Evolutionary conservation across 2,797 vertebrate species (phyloP).

Genomic region (Megalops cyprinoides): DNA sequence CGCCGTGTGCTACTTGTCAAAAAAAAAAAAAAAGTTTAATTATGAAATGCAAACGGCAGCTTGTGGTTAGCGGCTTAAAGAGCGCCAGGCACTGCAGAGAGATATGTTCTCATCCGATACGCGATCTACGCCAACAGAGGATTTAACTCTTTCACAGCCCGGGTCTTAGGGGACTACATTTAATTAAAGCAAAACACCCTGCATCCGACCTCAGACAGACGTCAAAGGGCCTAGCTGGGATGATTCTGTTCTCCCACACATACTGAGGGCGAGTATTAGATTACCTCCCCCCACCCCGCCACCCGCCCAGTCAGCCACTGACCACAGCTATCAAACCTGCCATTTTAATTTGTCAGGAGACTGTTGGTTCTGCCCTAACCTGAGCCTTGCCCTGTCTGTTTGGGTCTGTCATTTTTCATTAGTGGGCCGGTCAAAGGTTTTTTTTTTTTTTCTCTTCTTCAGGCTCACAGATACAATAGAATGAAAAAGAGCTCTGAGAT

Average conservation of each 20-base stretch:
- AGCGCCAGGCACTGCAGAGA: background rate
- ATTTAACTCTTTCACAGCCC: constrained; percentile 45
- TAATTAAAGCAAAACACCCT: constrained; percentile 29
- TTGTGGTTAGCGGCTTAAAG: constrained; percentile 43
- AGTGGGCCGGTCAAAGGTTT: background rate
- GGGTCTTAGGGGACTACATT: constrained; percentile 23
- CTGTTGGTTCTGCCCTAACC: background rate
- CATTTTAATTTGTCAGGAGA: background rate
- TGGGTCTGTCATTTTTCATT: background rate
- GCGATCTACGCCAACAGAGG: constrained; percentile 35
- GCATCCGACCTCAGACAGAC: constrained; percentile 32
- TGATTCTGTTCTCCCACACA: background rate
- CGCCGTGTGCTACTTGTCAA: constrained; percentile 37
- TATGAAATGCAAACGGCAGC: constrained; percentile 46
- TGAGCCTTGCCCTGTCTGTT: background rate
- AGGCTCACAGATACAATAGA: no score
- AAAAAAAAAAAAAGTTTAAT: constrained; percentile 42
- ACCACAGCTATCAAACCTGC: background rate
- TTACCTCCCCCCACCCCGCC: background rate
- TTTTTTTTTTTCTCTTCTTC: background rate
- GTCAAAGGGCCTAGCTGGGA: background rate
- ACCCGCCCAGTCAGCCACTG: background rate
- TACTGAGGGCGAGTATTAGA: background rate
- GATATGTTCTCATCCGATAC: constrained; percentile 39
- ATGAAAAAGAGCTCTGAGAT: no score